Evolutionary conservation across 2,797 vertebrate genomes (phyloP).

Genomic region (Sebastes hopkinsi): DNA sequence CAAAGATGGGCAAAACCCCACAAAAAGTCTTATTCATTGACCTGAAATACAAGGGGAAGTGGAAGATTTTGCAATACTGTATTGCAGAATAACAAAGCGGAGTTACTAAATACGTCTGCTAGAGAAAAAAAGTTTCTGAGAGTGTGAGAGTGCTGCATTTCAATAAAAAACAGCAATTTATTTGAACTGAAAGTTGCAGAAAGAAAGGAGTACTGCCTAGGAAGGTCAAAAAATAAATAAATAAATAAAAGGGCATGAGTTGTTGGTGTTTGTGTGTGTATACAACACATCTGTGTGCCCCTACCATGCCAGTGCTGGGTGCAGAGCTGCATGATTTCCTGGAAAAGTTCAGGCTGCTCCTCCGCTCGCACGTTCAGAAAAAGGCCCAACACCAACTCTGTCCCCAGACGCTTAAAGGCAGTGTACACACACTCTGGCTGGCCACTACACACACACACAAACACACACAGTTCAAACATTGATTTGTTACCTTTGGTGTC

Average conservation of each 20-base stretch:
- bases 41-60: conserved; percentile 16
- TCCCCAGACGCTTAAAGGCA: conserved; percentile 69
- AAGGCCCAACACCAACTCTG: conserved; percentile 75
- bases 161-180: background rate
- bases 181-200: background rate
- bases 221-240: background rate
- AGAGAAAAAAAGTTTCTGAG: background rate
- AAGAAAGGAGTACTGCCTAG: background rate
- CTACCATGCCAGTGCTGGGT: conserved; percentile 79
- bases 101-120: background rate
- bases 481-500: background rate
- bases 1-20: background rate
- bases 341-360: conserved; percentile 67
- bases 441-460: conserved; percentile 19
- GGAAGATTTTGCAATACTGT: conserved; percentile 5
- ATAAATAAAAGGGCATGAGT: background rate
- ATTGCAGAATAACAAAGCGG: background rate
- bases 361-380: conserved; percentile 73
- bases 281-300: background rate
- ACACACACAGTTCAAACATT: background rate
- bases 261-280: background rate
- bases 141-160: background rate
- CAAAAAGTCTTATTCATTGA: background rate
- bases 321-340: conserved; percentile 74
- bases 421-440: conserved; percentile 65